phyloP scores from a whole-genome alignment of 2,888 invertebrate genomes.

The Campoletis raptor region DNA sequence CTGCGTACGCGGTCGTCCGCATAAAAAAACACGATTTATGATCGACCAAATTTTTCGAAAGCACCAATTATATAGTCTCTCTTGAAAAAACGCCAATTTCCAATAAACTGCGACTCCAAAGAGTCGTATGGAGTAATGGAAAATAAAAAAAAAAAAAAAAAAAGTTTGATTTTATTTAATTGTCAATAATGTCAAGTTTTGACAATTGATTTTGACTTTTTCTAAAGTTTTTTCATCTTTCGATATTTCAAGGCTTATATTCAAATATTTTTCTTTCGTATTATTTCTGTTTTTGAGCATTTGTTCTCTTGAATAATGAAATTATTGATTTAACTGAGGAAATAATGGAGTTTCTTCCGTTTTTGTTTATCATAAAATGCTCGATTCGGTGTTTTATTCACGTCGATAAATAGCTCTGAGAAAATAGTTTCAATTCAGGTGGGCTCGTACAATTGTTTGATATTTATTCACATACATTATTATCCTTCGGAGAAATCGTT shows the following conservation, averaged over 20 bases:
- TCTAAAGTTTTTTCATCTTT: too few species aligned
- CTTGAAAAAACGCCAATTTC: background rate
- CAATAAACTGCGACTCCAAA: background rate
- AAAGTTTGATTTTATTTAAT: too few species aligned
- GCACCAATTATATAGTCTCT: conserved; percentile 25
- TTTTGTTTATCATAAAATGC: background rate
- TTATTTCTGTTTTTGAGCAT: too few species aligned
- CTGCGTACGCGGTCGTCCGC: background rate
- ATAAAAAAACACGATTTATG: conserved; percentile 23
- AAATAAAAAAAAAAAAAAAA: background rate
- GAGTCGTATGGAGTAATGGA: background rate
- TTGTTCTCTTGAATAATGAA: too few species aligned
- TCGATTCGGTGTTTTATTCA: background rate
- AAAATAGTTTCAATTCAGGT: background rate
- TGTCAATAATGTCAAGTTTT: too few species aligned
- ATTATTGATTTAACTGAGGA: too few species aligned
- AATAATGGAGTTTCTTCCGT: too few species aligned
- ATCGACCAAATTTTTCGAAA: conserved; percentile 21
- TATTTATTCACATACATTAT: background rate
- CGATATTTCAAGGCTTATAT: too few species aligned
- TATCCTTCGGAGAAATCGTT: conserved; percentile 8
- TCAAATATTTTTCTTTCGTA: too few species aligned
- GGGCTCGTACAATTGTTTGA: conserved; percentile 11
- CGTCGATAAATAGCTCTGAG: background rate
- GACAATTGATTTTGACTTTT: too few species aligned